phyloP scores from a whole-genome alignment of 1,140 invertebrate genomes.

The Ostrea edulis region DNA sequence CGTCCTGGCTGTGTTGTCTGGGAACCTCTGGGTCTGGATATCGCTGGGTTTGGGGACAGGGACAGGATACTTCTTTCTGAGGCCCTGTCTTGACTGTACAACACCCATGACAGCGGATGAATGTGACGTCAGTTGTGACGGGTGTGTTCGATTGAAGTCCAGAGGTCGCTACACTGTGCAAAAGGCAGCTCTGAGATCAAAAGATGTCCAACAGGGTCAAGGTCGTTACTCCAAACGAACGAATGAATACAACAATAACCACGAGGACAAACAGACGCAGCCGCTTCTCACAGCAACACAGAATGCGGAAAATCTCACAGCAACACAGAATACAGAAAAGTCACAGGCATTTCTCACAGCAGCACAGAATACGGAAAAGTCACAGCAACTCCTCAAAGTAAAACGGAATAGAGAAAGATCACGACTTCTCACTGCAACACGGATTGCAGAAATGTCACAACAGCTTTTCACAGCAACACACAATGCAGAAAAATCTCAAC shows the following conservation, averaged over 20 bases:
- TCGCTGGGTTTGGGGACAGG: background rate
- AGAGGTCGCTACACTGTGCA: slow-evolving; percentile 5
- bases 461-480: too few relatives aligned
- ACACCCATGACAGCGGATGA: background rate
- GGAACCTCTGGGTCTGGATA: slow-evolving; percentile 1
- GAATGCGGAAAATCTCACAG: background rate
- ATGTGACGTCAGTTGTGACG: background rate
- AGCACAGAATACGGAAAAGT: too few relatives aligned
- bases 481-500: too few relatives aligned
- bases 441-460: too few relatives aligned
- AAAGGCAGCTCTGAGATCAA: background rate
- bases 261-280: slow-evolving; percentile 2
- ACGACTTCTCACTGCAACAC: too few relatives aligned
- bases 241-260: slow-evolving; percentile 1
- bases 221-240: background rate
- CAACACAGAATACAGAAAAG: too few relatives aligned
- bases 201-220: background rate
- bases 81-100: background rate
- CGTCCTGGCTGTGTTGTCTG: slow-evolving; percentile 1
- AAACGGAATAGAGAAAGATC: too few relatives aligned
- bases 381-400: too few relatives aligned
- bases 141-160: background rate
- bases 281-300: background rate
- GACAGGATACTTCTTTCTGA: slow-evolving; percentile 5
- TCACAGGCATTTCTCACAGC: too few relatives aligned